Percentiles rank a stretch among this genome's conserved stretches.
Evolutionary conservation across 2,113 vertebrate species (phyloP).

Genomic region (Cacatua alba): DNA sequence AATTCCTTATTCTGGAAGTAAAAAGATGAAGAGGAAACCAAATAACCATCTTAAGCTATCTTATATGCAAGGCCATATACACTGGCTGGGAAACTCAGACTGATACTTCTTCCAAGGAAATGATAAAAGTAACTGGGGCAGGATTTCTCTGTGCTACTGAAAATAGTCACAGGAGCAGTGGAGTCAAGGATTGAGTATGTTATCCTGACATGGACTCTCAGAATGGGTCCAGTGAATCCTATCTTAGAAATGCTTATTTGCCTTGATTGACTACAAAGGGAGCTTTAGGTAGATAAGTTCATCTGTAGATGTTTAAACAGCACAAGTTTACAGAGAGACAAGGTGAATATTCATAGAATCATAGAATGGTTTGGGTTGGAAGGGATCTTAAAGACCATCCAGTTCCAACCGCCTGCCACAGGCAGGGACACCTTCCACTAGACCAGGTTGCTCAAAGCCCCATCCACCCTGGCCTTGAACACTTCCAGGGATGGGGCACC

Average conservation of each 20-base stretch:
- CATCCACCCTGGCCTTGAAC: neutral
- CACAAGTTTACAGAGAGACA: neutral
- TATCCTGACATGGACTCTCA: rapidly evolving
- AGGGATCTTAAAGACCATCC: neutral
- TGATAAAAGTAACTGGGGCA: neutral
- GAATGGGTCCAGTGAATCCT: neutral
- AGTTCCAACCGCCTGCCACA: neutral
- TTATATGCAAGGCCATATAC: rapidly evolving
- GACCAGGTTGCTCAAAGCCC: neutral
- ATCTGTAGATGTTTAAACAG: neutral
- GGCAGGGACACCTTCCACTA: neutral
- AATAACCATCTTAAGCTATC: neutral
- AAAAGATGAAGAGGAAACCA: neutral
- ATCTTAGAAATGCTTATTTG: neutral
- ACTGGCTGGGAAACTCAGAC: neutral
- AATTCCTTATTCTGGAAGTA: neutral
- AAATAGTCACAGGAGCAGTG: neutral
- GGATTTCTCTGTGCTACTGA: neutral
- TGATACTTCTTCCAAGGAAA: neutral
- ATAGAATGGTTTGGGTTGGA: neutral
- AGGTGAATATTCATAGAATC: neutral
- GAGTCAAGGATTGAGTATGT: neutral
- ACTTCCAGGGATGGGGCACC: neutral
- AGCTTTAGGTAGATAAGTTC: neutral
- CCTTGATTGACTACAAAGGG: rapidly evolving